Evolutionary conservation across 2,888 invertebrate genomes (phyloP).

Genomic region (Oasisia sp.): DNA sequence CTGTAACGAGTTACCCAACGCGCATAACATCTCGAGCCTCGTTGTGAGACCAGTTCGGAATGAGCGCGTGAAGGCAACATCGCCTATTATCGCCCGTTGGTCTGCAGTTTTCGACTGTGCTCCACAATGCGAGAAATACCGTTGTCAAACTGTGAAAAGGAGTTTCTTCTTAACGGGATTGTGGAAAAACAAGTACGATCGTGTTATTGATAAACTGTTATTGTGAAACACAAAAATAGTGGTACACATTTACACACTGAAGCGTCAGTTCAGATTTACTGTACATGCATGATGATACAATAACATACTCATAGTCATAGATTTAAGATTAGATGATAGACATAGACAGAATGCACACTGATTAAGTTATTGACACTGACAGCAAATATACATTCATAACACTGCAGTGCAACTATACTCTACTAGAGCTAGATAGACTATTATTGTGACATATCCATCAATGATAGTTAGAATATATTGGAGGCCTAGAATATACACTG

Average conservation of each 20-base stretch:
- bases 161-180: constrained; percentile 21
- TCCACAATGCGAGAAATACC: constrained; percentile 24
- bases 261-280: too few relatives aligned
- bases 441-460: too few relatives aligned
- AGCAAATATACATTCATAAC: too few relatives aligned
- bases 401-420: too few relatives aligned
- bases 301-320: too few relatives aligned
- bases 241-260: too few relatives aligned
- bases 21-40: neutral
- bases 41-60: neutral
- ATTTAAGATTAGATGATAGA: too few relatives aligned
- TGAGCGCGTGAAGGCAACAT: neutral
- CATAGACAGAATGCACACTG: too few relatives aligned
- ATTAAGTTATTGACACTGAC: too few relatives aligned
- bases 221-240: neutral
- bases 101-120: neutral
- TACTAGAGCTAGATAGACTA: too few relatives aligned
- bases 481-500: neutral
- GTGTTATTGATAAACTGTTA: neutral
- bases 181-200: constrained; percentile 18
- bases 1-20: neutral
- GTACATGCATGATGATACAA: too few relatives aligned
- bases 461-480: too few relatives aligned
- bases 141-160: constrained; percentile 21
- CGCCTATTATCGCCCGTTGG: neutral